Percentiles rank a stretch among this genome's conserved stretches.
phyloP scores from a whole-genome alignment of 1,140 invertebrate genomes.

The Mactra quadrangularis region DNA sequence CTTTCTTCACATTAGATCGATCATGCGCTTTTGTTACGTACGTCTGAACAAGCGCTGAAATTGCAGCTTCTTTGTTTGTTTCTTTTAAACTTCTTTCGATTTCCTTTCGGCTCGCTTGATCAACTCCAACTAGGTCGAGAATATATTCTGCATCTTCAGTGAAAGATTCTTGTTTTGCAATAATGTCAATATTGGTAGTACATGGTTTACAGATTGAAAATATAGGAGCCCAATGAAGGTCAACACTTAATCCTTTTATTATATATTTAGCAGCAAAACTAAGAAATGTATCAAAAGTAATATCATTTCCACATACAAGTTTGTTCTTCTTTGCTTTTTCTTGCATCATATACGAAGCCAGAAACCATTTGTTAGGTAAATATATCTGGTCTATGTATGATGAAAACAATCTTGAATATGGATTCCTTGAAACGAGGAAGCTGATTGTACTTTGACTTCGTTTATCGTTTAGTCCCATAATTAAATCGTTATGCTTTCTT shows the following conservation, averaged over 20 bases:
- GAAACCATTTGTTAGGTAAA: slow-evolving; percentile 48
- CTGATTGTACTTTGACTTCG: background rate
- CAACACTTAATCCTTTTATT: background rate
- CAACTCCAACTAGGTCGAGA: slow-evolving; percentile 12
- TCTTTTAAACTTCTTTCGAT: slow-evolving; percentile 2
- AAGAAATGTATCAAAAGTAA: slow-evolving; percentile 36
- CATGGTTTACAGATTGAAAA: slow-evolving; percentile 41
- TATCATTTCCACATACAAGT: slow-evolving; percentile 16
- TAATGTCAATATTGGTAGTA: slow-evolving; percentile 1
- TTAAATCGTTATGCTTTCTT: slow-evolving; percentile 22
- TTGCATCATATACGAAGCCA: slow-evolving; percentile 3
- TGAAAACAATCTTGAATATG: slow-evolving; percentile 52
- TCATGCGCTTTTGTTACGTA: slow-evolving; percentile 41
- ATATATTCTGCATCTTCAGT: slow-evolving; percentile 51
- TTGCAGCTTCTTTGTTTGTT: background rate
- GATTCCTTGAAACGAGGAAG: slow-evolving; percentile 34
- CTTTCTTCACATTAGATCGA: slow-evolving; percentile 6
- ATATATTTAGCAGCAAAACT: background rate
- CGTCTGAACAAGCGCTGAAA: slow-evolving; percentile 15
- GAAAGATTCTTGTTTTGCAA: slow-evolving; percentile 49
- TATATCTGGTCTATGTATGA: slow-evolving; percentile 49
- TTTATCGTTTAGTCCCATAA: background rate
- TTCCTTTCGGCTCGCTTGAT: background rate
- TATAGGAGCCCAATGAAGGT: slow-evolving; percentile 43
- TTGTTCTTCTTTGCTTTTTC: background rate